Base-by-base conservation (phyloP, 2,888 invertebrate genomes). In the Idaea aversata region DNA sequence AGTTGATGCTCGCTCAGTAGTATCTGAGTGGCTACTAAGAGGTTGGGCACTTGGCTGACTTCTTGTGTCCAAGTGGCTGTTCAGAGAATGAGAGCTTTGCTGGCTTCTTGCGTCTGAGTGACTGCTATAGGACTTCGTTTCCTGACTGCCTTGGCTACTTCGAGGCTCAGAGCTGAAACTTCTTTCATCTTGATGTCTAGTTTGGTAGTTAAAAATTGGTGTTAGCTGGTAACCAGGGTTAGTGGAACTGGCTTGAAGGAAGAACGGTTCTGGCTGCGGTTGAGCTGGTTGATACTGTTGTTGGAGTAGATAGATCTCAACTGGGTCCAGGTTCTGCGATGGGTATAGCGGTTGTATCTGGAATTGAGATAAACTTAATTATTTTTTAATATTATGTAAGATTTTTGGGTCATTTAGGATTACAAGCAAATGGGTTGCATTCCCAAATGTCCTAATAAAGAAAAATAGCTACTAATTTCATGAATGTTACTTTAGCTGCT, bases 301-400 rank as follows among this genome's bases (percentile, higher is more conserved):
- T 57, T 86, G 88, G 0, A 90, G 75, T 0, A 88, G 76, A 67
- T 77, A 91, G 64, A 88, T 80, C 57, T 90, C 87, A 0, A 86
- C 67, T 0, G 87, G 88, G 7, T 68, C 65, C 10, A 72, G 63
- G 4, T 62, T 68, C 64, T 57, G 67, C 25, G 25, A 25, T 61
- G 34, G 62, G 47, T 47, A 15, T 15, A 64, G 65, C 15, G 71
- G 63, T 59, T 73, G 65, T 36, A 68, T 64, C 74, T 78, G 77
- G 57, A 74, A 78, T 61, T 61, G 47, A 65, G 65, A 62, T 25
- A 62, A 64, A 7, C 3, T 7, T 7, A 10, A 47, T 47, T 47
- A 47, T 6, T 47, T 47, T 47, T 47, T 10, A 36, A 36, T 36
- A 7, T 36, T 36, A 7, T 36, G 0, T 5, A 36, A 36, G 36